phyloP scores from a whole-genome alignment of 2,113 vertebrate genomes.

The Gasterosteus aculeatus region DNA sequence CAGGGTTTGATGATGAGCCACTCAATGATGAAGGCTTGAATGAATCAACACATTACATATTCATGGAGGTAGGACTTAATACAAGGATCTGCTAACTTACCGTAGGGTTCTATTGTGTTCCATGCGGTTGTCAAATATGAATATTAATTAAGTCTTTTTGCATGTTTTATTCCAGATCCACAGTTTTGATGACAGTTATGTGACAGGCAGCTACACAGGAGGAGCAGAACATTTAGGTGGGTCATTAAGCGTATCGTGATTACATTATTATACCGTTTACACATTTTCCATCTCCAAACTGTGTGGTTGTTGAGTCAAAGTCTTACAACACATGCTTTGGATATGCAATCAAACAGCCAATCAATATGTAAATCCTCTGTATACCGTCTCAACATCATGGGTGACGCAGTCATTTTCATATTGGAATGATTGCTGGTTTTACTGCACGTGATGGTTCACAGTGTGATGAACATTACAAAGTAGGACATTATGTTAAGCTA shows the following conservation, averaged over 20 bases:
- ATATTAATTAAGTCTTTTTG: background rate
- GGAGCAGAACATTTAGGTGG: slow-evolving; percentile 60
- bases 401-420: slow-evolving; percentile 18
- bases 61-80: background rate
- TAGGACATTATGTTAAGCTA: background rate
- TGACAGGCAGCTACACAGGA: slow-evolving; percentile 41
- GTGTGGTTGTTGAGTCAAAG: background rate
- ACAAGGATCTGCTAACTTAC: background rate
- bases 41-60: background rate
- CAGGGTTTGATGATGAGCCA: background rate
- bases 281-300: background rate
- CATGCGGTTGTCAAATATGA: background rate
- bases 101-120: background rate
- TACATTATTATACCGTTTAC: background rate
- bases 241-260: slow-evolving; percentile 7
- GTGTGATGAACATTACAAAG: background rate
- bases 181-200: slow-evolving; percentile 72
- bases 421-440: background rate
- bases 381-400: slow-evolving; percentile 1
- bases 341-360: background rate
- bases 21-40: background rate
- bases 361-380: background rate
- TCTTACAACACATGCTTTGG: background rate
- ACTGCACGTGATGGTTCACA: background rate
- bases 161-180: slow-evolving; percentile 60